Conservation (phyloP, 1,140 invertebrate genomes). For the Colletes latitarsis region DNA sequence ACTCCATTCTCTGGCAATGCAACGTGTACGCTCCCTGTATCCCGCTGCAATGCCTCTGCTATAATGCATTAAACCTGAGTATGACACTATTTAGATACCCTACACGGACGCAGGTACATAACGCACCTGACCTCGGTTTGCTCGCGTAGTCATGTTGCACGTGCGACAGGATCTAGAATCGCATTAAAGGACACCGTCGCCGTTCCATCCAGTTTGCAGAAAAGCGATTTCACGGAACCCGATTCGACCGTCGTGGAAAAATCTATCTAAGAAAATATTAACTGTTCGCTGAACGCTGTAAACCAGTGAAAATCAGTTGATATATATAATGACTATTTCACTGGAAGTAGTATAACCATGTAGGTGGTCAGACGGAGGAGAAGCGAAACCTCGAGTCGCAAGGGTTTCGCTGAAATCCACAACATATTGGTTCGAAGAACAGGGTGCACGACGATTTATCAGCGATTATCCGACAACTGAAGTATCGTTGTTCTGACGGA, state of each 20-base stretch:
- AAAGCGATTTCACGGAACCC: background rate
- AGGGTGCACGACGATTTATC: conserved; percentile 3
- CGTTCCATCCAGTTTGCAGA: background rate
- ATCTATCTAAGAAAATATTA: background rate
- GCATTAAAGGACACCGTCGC: conserved; percentile 53
- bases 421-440: background rate
- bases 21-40: conserved; percentile 64
- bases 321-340: too few relatives aligned
- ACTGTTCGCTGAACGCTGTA: background rate
- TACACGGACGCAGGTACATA: conserved; percentile 52
- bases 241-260: background rate
- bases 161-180: conserved; percentile 55
- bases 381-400: background rate
- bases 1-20: conserved; percentile 69
- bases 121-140: conserved; percentile 49
- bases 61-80: conserved; percentile 72
- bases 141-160: conserved; percentile 15
- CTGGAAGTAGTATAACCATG: too few relatives aligned
- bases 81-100: conserved; percentile 63
- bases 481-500: background rate
- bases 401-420: background rate
- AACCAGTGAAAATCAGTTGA: too few relatives aligned
- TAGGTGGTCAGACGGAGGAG: background rate
- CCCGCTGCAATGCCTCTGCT: conserved; percentile 58
- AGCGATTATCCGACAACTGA: conserved; percentile 24